A percentile compares a stretch with the other conserved stretches of the same genome.
These are phyloP conservation scores for Pogonus chalceus DNA, from an alignment of 1,140 invertebrate genomes.

Conservation along the genomic window DNA sequence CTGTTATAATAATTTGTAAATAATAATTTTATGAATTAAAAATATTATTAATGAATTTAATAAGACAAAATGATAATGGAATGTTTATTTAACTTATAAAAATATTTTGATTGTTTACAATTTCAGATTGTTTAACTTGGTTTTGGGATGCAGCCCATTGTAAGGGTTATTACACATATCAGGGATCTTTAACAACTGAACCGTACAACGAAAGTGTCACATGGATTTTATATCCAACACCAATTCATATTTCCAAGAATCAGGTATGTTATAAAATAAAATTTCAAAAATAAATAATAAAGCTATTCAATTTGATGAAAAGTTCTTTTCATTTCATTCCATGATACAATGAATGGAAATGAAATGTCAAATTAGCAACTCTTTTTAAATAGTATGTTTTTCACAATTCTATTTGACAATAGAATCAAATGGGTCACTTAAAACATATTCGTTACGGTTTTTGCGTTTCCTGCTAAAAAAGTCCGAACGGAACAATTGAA, in stretches of 20 bases:
- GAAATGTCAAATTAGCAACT: no score
- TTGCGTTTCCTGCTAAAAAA: neutral
- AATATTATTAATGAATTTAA: no score
- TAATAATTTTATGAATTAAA: no score
- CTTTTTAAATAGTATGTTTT: no score
- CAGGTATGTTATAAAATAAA: slow-evolving; percentile 45
- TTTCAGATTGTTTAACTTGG: slow-evolving; percentile 38
- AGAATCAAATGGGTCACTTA: neutral
- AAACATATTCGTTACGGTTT: neutral
- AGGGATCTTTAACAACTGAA: slow-evolving; percentile 62
- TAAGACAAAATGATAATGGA: no score
- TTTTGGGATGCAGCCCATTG: slow-evolving; percentile 35
- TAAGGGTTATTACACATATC: slow-evolving; percentile 48
- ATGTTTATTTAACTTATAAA: no score
- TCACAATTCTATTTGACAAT: neutral
- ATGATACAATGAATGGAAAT: no score
- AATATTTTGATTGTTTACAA: slow-evolving; percentile 8
- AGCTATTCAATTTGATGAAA: no score
- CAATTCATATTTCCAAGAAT: slow-evolving; percentile 54
- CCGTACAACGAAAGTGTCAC: slow-evolving; percentile 58
- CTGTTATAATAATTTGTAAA: no score
- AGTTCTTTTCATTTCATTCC: no score
- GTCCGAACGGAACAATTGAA: no score
- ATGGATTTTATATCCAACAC: slow-evolving; percentile 64
- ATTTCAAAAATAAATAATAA: no score